Base-by-base conservation (phyloP, 2,888 invertebrate genomes). In the Rapana venosa region DNA sequence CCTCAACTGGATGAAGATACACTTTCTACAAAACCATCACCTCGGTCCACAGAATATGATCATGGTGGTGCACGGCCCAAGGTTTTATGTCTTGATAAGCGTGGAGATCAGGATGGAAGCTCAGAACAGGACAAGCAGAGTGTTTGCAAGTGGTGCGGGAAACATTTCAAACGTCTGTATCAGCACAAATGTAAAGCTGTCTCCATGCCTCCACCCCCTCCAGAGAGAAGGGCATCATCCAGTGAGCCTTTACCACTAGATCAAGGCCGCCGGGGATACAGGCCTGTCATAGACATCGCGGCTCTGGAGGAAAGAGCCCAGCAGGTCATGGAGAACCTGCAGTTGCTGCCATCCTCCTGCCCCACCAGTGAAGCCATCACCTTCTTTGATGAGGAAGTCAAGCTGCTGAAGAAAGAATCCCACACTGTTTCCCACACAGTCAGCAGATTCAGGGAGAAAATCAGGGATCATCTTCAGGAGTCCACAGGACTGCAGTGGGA, bases 311-410 rank as follows among this genome's bases (percentile, higher is more conserved):
- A 83, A 13, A 36, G 83, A 36, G 88, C 88, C 2, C n/a, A 84
- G 5, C 13, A 32, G 35, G 66, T 88, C 4, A 84, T 88, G 66
- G 6, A n/a, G 0, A 36, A 0, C 15, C 26, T 83, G 2, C 15
- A 17, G 8, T 8, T 88, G 13, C 81, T 70, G n/a, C 1, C 47
- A 0, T 66, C 83, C 1, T 15, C 47, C 5, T 13, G 74, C 20
- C 89, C 89, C 30, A 56, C 36, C 61, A n/a, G 32, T 0, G 74
- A 89, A 13, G 56, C 47, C 22, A 56, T 22, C n/a, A 35, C 35
- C 15, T 89, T 89, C 56, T 89, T 89, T 26, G 77, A 85, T 22
- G 85, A 35, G 32, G 89, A 89, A n/a, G 85, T 85, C 70, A 89
- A 74, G n/a, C 26, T 89, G 85, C 22, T 22, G 36, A n/a, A 35